These are phyloP conservation scores for Ormia ochracea DNA, from an alignment of 2,888 invertebrate genomes.

Conservation along the genomic window DNA sequence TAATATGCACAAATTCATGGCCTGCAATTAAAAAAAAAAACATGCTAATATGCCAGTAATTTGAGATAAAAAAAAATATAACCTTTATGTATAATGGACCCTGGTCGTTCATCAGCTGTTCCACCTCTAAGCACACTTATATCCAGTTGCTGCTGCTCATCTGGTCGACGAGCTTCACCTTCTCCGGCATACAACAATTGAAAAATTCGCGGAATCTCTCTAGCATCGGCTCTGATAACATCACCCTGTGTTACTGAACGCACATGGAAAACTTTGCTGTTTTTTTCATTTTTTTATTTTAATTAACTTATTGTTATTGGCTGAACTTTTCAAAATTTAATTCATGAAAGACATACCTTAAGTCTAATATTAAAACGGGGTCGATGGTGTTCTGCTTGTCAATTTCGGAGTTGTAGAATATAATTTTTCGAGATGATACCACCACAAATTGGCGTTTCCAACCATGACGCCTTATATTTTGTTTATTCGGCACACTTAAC, in stretches of 20 bases:
- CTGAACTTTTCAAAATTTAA: conserved; percentile 48
- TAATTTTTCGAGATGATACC: conserved; percentile 96
- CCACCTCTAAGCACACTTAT: conserved; percentile 78
- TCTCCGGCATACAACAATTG: conserved; percentile 97
- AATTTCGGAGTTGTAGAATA: conserved; percentile 96
- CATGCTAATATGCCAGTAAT: neutral
- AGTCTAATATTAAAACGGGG: conserved; percentile 95
- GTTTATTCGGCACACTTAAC: conserved; percentile 96
- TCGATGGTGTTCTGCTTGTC: conserved; percentile 94
- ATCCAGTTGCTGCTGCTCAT: conserved; percentile 81
- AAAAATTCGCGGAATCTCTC: conserved; percentile 99
- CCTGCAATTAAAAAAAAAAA: conserved; percentile 74
- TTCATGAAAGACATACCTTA: conserved; percentile 82
- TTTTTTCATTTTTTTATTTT: neutral
- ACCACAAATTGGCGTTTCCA: conserved; percentile 99
- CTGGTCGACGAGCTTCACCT: conserved; percentile 91
- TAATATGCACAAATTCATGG: conserved; percentile 96
- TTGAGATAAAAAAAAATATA: neutral
- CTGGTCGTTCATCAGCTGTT: conserved; percentile 75
- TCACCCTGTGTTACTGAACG: conserved; percentile 99
- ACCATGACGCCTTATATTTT: conserved; percentile 95
- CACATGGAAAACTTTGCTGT: conserved; percentile 98
- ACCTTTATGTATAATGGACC: conserved; percentile 77
- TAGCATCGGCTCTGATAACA: conserved; percentile 98
- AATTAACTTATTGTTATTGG: neutral